phyloP scores from a whole-genome alignment of 2,888 invertebrate genomes.

The Aelia acuminata region DNA sequence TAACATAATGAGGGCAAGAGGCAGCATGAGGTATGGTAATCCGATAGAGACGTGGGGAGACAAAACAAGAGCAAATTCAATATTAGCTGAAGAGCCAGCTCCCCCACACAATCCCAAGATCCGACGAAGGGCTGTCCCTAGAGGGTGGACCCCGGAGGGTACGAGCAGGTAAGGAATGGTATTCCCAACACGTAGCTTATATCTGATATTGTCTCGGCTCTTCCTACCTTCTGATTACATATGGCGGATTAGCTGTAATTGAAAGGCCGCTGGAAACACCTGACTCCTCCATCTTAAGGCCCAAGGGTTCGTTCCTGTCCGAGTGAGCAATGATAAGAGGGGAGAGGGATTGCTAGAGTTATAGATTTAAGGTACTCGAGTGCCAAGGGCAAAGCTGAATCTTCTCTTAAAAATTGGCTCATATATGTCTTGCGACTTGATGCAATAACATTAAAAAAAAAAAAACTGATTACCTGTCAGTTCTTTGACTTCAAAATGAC shows the following conservation, averaged over 20 bases:
- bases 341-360: neutral
- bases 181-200: slow-evolving; percentile 62
- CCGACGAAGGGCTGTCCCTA: slow-evolving; percentile 16
- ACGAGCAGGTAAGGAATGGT: slow-evolving; percentile 26
- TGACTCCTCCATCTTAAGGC: neutral
- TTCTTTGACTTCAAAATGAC: too few species aligned
- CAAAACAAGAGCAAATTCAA: slow-evolving; percentile 44
- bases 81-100: neutral
- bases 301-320: slow-evolving; percentile 5
- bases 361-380: neutral
- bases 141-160: neutral
- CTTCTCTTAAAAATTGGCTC: too few species aligned
- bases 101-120: neutral
- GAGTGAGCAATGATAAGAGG: neutral
- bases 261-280: slow-evolving; percentile 53
- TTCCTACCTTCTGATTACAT: slow-evolving; percentile 46
- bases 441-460: too few species aligned
- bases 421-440: too few species aligned
- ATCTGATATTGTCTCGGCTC: slow-evolving; percentile 61
- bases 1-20: neutral
- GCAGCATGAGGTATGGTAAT: neutral
- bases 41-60: neutral
- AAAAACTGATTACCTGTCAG: too few species aligned
- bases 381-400: too few species aligned
- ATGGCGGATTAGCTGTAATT: slow-evolving; percentile 62